phyloP scores from a whole-genome alignment of 2,797 vertebrate genomes.

The Darevskia nairensis region DNA sequence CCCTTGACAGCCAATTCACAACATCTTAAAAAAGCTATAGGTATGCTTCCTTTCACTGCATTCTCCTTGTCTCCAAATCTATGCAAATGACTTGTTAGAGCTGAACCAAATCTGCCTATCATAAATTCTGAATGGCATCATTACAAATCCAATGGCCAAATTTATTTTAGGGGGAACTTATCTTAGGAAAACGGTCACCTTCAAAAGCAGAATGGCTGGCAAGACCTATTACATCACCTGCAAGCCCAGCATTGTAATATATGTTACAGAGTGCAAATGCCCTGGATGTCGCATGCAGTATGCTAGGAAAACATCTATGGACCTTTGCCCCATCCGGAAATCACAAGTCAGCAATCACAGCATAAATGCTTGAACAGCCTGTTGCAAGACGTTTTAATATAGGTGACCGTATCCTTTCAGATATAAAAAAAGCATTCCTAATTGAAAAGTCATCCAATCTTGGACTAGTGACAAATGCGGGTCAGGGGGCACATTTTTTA shows the following conservation, averaged over 20 bases:
- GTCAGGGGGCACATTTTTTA: not conserved
- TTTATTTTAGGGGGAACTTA: not conserved
- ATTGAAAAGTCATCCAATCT: not conserved
- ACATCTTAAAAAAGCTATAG: not conserved
- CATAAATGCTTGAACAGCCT: not conserved
- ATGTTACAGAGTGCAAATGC: not conserved
- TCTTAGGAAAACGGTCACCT: not conserved
- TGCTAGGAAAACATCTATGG: not conserved
- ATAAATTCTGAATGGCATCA: not conserved
- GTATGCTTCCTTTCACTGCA: not conserved
- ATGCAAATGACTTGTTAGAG: not conserved
- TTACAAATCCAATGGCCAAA: not conserved
- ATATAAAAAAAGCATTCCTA: not conserved
- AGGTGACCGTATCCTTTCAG: not conserved
- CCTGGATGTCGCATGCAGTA: not conserved
- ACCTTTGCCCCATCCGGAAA: not conserved
- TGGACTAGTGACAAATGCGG: not conserved
- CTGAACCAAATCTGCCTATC: not conserved
- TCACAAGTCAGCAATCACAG: slow-evolving; percentile 7
- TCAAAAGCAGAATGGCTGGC: not conserved
- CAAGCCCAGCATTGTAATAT: not conserved
- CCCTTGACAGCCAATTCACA: not conserved
- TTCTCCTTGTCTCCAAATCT: not conserved
- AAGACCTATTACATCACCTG: slow-evolving; percentile 2
- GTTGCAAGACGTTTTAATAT: not conserved